phyloP scores from a whole-genome alignment of 2,888 invertebrate species.

The Zootermopsis nevadensis region DNA sequence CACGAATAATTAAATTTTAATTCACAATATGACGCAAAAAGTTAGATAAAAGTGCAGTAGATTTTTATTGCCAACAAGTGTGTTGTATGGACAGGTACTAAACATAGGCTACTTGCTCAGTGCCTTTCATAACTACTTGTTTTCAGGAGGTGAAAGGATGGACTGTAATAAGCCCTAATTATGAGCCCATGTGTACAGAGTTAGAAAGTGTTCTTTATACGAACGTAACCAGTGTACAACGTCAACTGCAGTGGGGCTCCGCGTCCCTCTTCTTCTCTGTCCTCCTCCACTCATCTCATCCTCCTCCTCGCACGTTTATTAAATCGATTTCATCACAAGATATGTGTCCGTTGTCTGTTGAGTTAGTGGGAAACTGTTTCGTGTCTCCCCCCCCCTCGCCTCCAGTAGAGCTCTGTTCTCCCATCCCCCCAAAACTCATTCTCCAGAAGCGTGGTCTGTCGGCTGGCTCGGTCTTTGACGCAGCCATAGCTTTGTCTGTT shows the following conservation, averaged over 20 bases:
- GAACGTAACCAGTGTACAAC: not conserved
- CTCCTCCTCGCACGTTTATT: conserved; percentile 30
- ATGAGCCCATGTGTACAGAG: not conserved
- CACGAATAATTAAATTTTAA: too few relatives aligned
- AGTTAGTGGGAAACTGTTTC: conserved; percentile 33
- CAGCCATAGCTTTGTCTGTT: not conserved
- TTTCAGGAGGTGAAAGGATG: not conserved
- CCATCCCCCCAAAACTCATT: conserved; percentile 10
- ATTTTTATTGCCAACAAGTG: too few relatives aligned
- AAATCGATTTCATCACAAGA: conserved; percentile 44
- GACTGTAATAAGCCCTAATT: not conserved
- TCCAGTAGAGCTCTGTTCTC: not conserved
- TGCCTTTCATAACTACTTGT: not conserved
- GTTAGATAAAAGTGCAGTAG: too few relatives aligned
- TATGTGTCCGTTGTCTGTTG: conserved; percentile 40
- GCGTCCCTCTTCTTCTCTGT: not conserved
- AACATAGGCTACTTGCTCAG: too few relatives aligned
- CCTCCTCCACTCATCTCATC: not conserved
- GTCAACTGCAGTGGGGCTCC: not conserved
- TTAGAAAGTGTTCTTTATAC: conserved; percentile 2
- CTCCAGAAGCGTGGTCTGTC: conserved; percentile 21
- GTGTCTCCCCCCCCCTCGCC: not conserved
- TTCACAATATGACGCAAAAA: too few relatives aligned
- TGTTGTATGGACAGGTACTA: too few relatives aligned
- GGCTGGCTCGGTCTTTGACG: conserved; percentile 25